Conservation (phyloP, 2,888 invertebrate species). For the Teleogryllus oceanicus region DNA sequence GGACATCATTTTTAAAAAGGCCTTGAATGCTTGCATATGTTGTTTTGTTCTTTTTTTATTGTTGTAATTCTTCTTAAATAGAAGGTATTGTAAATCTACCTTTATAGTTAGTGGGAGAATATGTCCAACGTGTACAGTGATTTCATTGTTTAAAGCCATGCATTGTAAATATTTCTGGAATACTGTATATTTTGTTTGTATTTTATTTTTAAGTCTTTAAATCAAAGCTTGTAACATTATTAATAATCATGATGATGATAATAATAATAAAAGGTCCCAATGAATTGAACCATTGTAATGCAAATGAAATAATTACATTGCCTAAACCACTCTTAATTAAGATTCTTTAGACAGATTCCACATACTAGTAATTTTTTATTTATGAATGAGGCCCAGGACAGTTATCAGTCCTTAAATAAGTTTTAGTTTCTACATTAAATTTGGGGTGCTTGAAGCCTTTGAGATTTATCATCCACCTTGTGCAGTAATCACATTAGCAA, state of each 20-base stretch:
- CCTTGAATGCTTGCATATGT: constrained; percentile 1
- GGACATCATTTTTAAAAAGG: constrained; percentile 24
- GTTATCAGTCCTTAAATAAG: no score
- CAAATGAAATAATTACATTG: no score
- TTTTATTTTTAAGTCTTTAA: constrained; percentile 34
- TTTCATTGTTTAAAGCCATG: constrained; percentile 32
- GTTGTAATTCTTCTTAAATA: constrained; percentile 7
- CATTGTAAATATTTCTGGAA: constrained; percentile 34
- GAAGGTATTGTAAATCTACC: background rate
- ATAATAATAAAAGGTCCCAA: background rate
- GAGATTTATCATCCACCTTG: no score
- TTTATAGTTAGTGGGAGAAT: constrained; percentile 23
- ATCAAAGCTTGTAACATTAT: constrained; percentile 34
- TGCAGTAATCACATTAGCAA: no score
- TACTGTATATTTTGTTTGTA: constrained; percentile 35
- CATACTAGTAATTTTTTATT: no score
- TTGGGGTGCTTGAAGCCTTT: no score
- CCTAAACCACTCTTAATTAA: no score
- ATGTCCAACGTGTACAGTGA: constrained; percentile 29
- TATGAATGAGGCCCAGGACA: no score
- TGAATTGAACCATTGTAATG: background rate
- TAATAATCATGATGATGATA: constrained; percentile 23
- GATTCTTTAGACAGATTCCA: no score
- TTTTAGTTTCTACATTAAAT: no score
- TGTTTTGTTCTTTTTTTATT: constrained; percentile 11